These are phyloP conservation scores for Brachyhypopomus occidentalis DNA, from an alignment of 2,113 vertebrate genomes.

Conservation along the genomic window DNA sequence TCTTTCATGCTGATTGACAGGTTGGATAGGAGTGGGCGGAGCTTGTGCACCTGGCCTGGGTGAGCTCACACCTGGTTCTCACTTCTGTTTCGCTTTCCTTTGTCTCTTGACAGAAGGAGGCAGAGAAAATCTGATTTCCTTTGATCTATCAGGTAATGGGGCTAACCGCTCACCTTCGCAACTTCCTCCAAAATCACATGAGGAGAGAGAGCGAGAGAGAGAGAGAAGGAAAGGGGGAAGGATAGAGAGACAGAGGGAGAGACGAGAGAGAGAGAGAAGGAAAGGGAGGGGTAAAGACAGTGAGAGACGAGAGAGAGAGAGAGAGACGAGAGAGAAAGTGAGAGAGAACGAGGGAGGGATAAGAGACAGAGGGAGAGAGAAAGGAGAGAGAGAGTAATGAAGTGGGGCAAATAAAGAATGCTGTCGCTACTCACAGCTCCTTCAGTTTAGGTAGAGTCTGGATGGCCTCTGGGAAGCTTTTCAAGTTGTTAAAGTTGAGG, in stretches of 20 bases:
- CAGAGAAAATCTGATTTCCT: constrained; percentile 1
- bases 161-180: constrained; percentile 9
- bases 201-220: not conserved
- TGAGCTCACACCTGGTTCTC: constrained; percentile 41
- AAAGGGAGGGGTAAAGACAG: not conserved
- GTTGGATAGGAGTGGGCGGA: constrained; percentile 22
- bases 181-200: constrained; percentile 14
- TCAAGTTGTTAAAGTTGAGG: constrained; percentile 95
- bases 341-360: constrained; percentile 9
- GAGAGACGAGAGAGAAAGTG: constrained; percentile 6
- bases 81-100: constrained; percentile 23
- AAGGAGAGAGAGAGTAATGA: not conserved
- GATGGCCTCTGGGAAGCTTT: constrained; percentile 91
- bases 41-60: constrained; percentile 33
- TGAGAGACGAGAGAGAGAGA: not conserved
- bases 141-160: constrained; percentile 33
- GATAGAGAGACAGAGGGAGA: not conserved
- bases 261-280: constrained; percentile 12
- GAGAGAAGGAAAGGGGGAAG: not conserved
- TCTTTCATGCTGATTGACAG: constrained; percentile 24
- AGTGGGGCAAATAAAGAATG: constrained; percentile 7
- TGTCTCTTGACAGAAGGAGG: constrained; percentile 30
- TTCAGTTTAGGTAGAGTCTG: constrained; percentile 90
- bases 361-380: not conserved
- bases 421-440: constrained; percentile 87